These are phyloP conservation scores for Pollenia labialis DNA, from an alignment of 2,888 invertebrate genomes.

Conservation along the genomic window DNA sequence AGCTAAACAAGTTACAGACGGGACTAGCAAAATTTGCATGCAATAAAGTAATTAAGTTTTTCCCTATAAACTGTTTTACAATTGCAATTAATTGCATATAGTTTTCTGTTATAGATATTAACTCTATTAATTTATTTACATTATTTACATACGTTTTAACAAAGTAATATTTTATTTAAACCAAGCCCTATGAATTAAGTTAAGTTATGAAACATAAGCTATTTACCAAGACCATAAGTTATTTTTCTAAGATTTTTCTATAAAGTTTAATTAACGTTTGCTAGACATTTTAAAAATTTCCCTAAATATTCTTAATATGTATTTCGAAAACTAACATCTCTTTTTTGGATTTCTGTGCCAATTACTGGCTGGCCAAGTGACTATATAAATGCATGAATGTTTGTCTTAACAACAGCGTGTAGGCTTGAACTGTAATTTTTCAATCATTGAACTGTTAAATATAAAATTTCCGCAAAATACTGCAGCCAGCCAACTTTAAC, in stretches of 20 bases:
- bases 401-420: slow-evolving; percentile 27
- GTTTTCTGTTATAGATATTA: background rate
- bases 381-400: slow-evolving; percentile 4
- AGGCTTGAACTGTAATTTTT: slow-evolving; percentile 53
- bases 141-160: background rate
- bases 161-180: background rate
- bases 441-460: slow-evolving; percentile 62
- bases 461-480: slow-evolving; percentile 50
- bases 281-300: too few relatives aligned
- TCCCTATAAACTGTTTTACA: background rate
- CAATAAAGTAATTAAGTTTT: slow-evolving; percentile 37
- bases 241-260: too few relatives aligned
- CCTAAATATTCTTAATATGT: too few relatives aligned
- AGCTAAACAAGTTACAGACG: slow-evolving; percentile 18
- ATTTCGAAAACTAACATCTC: background rate
- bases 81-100: background rate
- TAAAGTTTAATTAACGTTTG: too few relatives aligned
- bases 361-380: background rate
- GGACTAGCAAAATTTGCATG: slow-evolving; percentile 24
- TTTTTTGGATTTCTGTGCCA: background rate
- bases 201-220: too few relatives aligned
- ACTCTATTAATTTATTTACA: background rate
- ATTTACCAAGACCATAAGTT: too few relatives aligned
- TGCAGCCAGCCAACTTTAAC: slow-evolving; percentile 17
- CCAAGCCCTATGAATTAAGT: too few relatives aligned